phyloP scores from a whole-genome alignment of 2,888 invertebrate species.

The Erpobdella octoculata region DNA sequence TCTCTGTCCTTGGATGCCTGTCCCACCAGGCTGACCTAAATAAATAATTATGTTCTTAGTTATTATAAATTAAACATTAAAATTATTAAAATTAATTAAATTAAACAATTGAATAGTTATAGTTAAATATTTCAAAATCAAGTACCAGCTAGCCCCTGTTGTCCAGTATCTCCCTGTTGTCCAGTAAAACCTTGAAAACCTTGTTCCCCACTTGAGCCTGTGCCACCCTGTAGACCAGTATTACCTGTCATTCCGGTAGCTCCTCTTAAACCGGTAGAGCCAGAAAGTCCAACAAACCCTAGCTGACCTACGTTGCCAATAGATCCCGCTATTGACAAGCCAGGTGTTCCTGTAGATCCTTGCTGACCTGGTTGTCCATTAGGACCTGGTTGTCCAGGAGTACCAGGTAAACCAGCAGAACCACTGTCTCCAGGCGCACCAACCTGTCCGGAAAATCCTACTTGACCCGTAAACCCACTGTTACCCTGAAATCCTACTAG shows the following conservation, averaged over 20 bases:
- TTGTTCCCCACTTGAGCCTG: conserved; percentile 21
- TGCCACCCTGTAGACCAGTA: conserved; percentile 17
- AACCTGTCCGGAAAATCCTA: conserved; percentile 35
- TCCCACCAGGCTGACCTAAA: conserved; percentile 17
- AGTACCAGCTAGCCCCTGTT: conserved; percentile 28
- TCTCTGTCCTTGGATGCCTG: conserved; percentile 18
- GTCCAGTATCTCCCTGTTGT: conserved; percentile 22
- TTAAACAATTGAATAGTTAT: background rate
- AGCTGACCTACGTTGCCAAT: conserved; percentile 18
- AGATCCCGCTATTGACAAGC: conserved; percentile 25
- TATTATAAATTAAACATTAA: too few species aligned
- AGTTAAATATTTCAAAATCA: background rate
- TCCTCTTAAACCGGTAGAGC: conserved; percentile 1
- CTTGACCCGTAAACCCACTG: conserved; percentile 20
- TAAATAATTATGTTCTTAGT: too few species aligned
- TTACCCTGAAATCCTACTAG: conserved; percentile 11
- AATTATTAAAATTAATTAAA: background rate
- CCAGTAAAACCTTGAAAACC: conserved; percentile 27
- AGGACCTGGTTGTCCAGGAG: conserved; percentile 3
- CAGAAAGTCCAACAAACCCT: conserved; percentile 27
- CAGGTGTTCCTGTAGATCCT: conserved; percentile 29
- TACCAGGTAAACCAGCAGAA: background rate
- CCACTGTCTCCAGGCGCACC: conserved; percentile 19
- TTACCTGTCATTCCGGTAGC: background rate
- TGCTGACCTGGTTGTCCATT: conserved; percentile 18